Evolutionary conservation across 2,113 vertebrate genomes (phyloP).

Genomic region (Peromyscus polionotus): DNA sequence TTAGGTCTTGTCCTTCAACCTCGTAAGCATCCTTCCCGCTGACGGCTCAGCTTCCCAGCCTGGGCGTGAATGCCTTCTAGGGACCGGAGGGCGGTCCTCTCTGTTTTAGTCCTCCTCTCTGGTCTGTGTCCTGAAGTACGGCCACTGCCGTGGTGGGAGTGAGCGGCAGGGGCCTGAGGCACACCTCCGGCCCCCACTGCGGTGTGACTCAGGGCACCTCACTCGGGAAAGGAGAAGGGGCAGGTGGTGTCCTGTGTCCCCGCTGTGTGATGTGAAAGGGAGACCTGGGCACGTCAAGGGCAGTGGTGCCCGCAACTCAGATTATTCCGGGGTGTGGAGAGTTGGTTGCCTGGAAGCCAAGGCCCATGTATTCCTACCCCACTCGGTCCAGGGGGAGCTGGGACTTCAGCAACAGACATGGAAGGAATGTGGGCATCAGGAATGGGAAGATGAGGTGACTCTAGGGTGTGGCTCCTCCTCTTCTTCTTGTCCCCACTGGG

Average conservation of each 20-base stretch:
- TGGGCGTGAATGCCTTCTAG: not conserved
- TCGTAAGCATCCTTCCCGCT: not conserved
- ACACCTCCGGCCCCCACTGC: not conserved
- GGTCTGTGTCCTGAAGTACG: not conserved
- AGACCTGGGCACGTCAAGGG: not conserved
- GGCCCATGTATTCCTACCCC: not conserved
- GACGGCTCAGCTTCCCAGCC: not conserved
- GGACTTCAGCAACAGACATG: not conserved
- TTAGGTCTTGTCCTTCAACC: not conserved
- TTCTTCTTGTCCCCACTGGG: not conserved
- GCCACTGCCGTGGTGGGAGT: not conserved
- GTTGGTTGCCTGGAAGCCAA: not conserved
- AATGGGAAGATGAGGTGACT: not conserved
- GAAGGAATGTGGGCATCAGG: not conserved
- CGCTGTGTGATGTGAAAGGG: not conserved
- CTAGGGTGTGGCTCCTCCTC: rapidly evolving
- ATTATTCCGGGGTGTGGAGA: not conserved
- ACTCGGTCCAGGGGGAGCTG: not conserved
- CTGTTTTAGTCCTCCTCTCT: not conserved
- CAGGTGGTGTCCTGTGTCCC: not conserved
- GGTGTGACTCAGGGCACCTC: not conserved
- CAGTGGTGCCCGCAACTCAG: not conserved
- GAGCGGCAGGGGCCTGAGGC: not conserved
- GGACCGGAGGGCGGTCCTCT: not conserved
- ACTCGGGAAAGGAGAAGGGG: not conserved